Conservation (phyloP, 2,797 vertebrate genomes). For the Chelonia mydas region DNA sequence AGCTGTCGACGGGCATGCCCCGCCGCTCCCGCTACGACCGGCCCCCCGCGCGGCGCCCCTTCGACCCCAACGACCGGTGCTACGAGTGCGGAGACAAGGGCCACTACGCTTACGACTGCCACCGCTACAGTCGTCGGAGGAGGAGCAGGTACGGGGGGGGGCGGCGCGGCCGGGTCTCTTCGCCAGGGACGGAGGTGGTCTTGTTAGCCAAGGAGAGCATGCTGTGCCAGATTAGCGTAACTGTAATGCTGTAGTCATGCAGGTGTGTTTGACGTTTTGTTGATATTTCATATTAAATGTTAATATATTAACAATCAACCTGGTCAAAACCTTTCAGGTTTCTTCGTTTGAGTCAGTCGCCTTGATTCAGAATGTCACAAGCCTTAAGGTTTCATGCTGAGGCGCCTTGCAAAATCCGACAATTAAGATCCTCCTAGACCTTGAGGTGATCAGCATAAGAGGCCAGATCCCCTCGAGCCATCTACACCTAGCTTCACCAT, state of each 20-base stretch:
- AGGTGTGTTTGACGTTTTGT: background rate
- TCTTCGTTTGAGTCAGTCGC: slow-evolving; percentile 93
- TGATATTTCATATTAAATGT: slow-evolving; percentile 78
- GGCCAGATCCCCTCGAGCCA: slow-evolving; percentile 92
- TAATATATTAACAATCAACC: slow-evolving; percentile 90
- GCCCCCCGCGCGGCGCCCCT: slow-evolving; percentile 86
- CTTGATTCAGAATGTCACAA: slow-evolving; percentile 94
- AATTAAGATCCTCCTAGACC: slow-evolving; percentile 92
- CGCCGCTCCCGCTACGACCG: slow-evolving; percentile 88
- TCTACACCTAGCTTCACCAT: slow-evolving; percentile 91
- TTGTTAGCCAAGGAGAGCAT: slow-evolving; percentile 76
- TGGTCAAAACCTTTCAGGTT: slow-evolving; percentile 96
- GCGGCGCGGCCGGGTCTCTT: too few species aligned
- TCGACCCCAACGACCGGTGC: slow-evolving; percentile 91
- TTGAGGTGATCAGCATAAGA: slow-evolving; percentile 93
- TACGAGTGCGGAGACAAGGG: slow-evolving; percentile 93
- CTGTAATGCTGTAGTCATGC: background rate
- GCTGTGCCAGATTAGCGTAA: slow-evolving; percentile 53
- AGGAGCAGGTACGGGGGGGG: slow-evolving; percentile 83
- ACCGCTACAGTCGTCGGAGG: slow-evolving; percentile 86
- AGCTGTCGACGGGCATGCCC: slow-evolving; percentile 90
- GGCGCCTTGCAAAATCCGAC: slow-evolving; percentile 93
- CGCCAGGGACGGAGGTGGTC: slow-evolving; percentile 62
- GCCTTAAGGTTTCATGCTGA: slow-evolving; percentile 93
- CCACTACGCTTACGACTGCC: slow-evolving; percentile 92